These are phyloP conservation scores for Circus cinereus DNA, from an alignment of 2,797 vertebrate genomes.

Conservation along the genomic window DNA sequence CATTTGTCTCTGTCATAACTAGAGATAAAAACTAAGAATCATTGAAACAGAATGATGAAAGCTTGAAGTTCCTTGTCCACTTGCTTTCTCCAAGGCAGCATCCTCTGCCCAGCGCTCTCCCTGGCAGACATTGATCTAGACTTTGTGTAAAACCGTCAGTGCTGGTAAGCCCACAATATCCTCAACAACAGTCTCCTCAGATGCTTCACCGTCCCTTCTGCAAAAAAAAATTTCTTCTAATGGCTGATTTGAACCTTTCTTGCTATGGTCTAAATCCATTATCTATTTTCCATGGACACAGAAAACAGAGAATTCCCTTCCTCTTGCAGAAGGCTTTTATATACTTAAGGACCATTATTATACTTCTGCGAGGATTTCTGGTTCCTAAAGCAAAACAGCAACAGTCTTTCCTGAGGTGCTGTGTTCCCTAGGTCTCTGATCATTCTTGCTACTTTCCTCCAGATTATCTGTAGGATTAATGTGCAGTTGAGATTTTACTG, in stretches of 20 bases:
- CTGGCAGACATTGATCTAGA: not conserved
- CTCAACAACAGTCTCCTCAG: not conserved
- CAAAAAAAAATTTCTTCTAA: not conserved
- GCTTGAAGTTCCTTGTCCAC: not conserved
- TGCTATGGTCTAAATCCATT: not conserved
- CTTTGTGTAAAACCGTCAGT: not conserved
- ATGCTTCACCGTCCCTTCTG: not conserved
- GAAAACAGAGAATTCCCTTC: not conserved
- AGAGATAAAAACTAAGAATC: not conserved
- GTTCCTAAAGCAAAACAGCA: not conserved
- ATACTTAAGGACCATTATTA: not conserved
- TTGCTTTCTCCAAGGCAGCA: not conserved
- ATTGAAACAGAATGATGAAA: not conserved
- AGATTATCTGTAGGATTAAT: not conserved
- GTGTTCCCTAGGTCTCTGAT: not conserved
- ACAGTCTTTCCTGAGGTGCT: not conserved
- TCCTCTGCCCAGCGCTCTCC: not conserved
- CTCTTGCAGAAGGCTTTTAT: not conserved
- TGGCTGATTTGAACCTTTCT: not conserved
- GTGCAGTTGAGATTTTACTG: not conserved
- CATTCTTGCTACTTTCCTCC: not conserved
- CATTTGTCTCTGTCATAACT: not conserved
- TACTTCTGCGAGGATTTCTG: not conserved
- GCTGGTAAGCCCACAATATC: not conserved
- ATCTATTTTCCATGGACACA: not conserved